A percentile compares a stretch with the other conserved stretches of the same genome.
Evolutionary conservation across 2,888 invertebrate genomes (phyloP).

Genomic region (Thereva nobilitata): DNA sequence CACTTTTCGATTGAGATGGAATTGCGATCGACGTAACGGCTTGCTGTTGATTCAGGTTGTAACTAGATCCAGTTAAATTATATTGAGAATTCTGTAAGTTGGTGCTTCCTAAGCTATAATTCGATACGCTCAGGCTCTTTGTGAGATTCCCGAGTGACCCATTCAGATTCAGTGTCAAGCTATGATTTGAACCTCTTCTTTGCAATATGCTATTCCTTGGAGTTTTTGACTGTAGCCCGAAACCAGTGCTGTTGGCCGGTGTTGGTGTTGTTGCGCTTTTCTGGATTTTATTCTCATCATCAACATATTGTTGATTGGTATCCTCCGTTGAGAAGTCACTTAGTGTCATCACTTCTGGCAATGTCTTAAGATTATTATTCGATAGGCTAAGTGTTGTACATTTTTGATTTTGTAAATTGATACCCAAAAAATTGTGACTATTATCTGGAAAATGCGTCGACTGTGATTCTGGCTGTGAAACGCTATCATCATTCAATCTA

Average conservation of each 20-base stretch:
- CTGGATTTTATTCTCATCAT: slow-evolving; percentile 12
- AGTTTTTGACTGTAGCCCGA: slow-evolving; percentile 37
- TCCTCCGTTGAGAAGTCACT: slow-evolving; percentile 61
- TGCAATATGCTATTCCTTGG: slow-evolving; percentile 60
- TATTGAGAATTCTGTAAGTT: slow-evolving; percentile 54
- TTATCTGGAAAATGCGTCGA: background rate
- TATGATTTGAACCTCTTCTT: slow-evolving; percentile 66
- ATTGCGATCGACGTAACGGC: slow-evolving; percentile 9
- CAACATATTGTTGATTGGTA: slow-evolving; percentile 5
- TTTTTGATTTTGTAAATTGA: slow-evolving; percentile 66
- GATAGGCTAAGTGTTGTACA: slow-evolving; percentile 66
- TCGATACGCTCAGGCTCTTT: slow-evolving; percentile 60
- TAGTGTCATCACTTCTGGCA: slow-evolving; percentile 72
- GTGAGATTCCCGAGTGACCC: slow-evolving; percentile 60
- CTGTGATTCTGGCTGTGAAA: background rate
- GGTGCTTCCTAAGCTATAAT: slow-evolving; percentile 49
- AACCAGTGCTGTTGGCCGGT: slow-evolving; percentile 38
- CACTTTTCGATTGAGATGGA: background rate
- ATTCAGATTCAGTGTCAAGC: slow-evolving; percentile 63
- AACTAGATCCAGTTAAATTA: slow-evolving; percentile 51
- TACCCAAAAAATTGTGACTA: slow-evolving; percentile 52
- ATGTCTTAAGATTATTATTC: slow-evolving; percentile 71
- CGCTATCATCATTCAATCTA: slow-evolving; percentile 5
- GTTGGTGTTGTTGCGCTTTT: slow-evolving; percentile 45
- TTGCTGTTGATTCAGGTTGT: slow-evolving; percentile 40